phyloP scores from a whole-genome alignment of 2,113 vertebrate species.

The Xiphophorus couchianus region DNA sequence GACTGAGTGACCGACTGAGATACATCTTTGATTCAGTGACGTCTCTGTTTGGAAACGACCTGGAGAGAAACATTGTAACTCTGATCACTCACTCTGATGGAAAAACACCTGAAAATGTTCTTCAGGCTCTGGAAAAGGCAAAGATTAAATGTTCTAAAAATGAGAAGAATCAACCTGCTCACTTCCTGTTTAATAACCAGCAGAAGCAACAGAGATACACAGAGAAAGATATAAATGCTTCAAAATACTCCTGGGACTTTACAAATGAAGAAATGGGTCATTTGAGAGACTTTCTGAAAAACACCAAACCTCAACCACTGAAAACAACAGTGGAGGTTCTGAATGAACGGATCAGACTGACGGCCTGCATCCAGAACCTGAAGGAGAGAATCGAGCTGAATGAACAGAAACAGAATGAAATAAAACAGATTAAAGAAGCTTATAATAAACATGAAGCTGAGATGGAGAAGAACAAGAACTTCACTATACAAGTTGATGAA shows the following conservation, averaged over 20 bases:
- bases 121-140: neutral
- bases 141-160: conserved; percentile 15
- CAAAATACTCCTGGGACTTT: neutral
- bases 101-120: neutral
- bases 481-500: neutral
- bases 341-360: neutral
- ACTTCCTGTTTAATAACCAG: conserved; percentile 11
- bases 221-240: neutral
- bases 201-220: neutral
- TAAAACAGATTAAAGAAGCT: neutral
- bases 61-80: neutral
- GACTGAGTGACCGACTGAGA: conserved; percentile 7
- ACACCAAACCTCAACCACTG: neutral
- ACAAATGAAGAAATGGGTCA: neutral
- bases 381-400: neutral
- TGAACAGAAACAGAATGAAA: conserved; percentile 4
- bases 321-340: neutral
- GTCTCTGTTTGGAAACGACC: conserved; percentile 16
- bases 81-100: conserved; percentile 3
- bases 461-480: neutral
- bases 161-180: neutral
- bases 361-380: conserved; percentile 3
- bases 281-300: neutral
- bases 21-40: neutral
- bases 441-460: neutral